Conservation (phyloP, 1,140 invertebrate genomes). For the Melitaea cinxia region DNA sequence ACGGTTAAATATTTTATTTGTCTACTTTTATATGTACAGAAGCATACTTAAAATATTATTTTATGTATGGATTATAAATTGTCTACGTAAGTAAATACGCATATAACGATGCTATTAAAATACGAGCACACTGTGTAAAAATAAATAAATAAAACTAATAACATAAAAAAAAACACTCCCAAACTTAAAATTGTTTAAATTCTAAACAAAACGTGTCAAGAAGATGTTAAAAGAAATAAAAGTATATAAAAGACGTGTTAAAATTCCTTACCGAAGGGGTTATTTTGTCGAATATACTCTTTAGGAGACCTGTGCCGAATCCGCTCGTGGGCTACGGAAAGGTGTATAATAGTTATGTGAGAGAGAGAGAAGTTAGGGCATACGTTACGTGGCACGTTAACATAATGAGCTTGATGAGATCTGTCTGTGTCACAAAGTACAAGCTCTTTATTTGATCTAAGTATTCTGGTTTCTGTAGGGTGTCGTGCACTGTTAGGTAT, state of each 20-base stretch:
- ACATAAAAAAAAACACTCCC: conserved; percentile 63
- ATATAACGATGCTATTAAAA: conserved; percentile 70
- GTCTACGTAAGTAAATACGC: conserved; percentile 65
- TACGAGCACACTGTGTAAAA: conserved; percentile 75
- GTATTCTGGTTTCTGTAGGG: conserved; percentile 67
- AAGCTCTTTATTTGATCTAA: conserved; percentile 78
- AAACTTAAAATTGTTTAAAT: conserved; percentile 59
- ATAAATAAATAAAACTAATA: conserved; percentile 62
- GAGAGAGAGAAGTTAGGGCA: conserved; percentile 73
- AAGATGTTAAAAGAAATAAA: conserved; percentile 57
- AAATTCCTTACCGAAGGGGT: conserved; percentile 83
- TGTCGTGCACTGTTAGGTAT: conserved; percentile 77
- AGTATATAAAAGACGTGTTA: conserved; percentile 76
- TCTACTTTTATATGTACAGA: conserved; percentile 73
- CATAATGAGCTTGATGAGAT: conserved; percentile 66
- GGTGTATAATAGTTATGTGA: conserved; percentile 81
- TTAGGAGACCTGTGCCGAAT: conserved; percentile 83
- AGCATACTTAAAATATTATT: conserved; percentile 71
- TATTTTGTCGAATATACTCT: conserved; percentile 84
- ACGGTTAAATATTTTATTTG: conserved; percentile 47
- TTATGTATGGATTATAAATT: conserved; percentile 67
- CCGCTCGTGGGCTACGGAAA: conserved; percentile 81
- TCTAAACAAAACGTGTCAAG: conserved; percentile 67
- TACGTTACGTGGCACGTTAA: conserved; percentile 67
- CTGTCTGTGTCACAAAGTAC: conserved; percentile 80